Evolutionary conservation across 2,888 invertebrate genomes (phyloP).

Genomic region (Protonemura montana): DNA sequence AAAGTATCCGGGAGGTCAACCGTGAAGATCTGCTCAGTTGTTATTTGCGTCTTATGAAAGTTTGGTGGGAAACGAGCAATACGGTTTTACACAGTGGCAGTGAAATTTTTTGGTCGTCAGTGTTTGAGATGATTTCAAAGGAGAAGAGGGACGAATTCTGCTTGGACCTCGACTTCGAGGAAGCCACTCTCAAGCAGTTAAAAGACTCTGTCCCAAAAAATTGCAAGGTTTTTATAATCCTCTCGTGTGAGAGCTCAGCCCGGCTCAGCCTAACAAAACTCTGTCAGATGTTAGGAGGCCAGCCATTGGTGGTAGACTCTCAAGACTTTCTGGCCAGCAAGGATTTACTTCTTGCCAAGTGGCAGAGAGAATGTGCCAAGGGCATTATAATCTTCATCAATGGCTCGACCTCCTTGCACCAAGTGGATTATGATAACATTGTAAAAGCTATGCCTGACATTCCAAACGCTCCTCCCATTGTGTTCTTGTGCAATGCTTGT

Average conservation of each 20-base stretch:
- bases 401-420: background rate
- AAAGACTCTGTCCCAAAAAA: background rate
- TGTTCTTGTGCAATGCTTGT: background rate
- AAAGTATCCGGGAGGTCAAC: background rate
- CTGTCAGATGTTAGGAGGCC: background rate
- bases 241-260: background rate
- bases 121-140: background rate
- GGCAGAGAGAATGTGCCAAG: background rate
- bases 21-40: background rate
- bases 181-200: background rate
- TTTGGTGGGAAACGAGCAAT: background rate
- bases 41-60: background rate
- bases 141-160: background rate
- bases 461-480: background rate
- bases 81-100: background rate
- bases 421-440: background rate
- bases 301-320: background rate
- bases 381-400: background rate
- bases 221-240: background rate
- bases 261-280: background rate
- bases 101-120: background rate
- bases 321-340: background rate
- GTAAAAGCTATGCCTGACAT: background rate
- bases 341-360: background rate
- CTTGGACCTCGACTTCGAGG: background rate